phyloP scores from a whole-genome alignment of 2,113 vertebrate species.

The Chrysemys picta region DNA sequence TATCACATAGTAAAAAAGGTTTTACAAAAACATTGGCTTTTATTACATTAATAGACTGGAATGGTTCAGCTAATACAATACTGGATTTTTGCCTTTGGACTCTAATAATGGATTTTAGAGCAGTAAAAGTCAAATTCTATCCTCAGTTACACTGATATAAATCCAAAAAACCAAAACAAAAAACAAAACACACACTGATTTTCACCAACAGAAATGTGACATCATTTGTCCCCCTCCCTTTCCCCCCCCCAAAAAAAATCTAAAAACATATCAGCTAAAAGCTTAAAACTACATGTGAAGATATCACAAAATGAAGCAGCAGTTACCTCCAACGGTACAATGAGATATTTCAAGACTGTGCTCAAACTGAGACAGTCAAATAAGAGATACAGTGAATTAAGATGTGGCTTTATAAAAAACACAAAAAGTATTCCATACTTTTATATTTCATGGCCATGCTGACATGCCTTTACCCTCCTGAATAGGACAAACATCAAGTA shows the following conservation, averaged over 20 bases:
- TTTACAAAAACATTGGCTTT: slow-evolving; percentile 50
- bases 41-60: background rate
- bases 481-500: background rate
- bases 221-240: background rate
- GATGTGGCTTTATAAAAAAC: slow-evolving; percentile 49
- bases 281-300: background rate
- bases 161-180: background rate
- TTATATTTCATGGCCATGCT: background rate
- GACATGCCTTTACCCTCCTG: background rate
- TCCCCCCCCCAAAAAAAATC: background rate
- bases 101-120: background rate
- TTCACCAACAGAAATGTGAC: background rate
- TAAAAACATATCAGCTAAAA: background rate
- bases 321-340: background rate
- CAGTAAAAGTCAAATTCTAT: background rate
- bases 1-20: slow-evolving; percentile 44
- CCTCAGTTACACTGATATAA: background rate
- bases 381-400: slow-evolving; percentile 31
- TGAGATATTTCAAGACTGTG: background rate
- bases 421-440: background rate
- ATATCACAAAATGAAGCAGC: slow-evolving; percentile 38
- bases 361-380: background rate
- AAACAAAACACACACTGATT: background rate
- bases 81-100: fast-evolving
- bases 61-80: background rate